Conservation (phyloP, 2,113 vertebrate genomes). For the Uropsilus gracilis region DNA sequence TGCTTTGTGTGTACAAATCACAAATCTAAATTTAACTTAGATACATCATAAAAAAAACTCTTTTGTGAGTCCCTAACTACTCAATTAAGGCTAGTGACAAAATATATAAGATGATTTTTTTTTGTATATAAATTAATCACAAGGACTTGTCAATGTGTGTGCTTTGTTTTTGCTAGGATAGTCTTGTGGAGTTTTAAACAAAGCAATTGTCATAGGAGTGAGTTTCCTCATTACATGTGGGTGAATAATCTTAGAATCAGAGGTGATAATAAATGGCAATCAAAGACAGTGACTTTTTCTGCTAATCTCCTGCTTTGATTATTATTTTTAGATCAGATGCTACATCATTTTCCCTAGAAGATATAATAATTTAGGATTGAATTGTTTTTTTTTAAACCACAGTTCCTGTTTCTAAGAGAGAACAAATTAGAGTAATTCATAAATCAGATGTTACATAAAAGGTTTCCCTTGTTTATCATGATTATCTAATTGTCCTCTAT, state of each 20-base stretch:
- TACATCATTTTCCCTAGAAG: background rate
- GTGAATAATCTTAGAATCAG: no score
- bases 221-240: slow-evolving; percentile 17
- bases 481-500: background rate
- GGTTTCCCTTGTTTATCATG: background rate
- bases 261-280: background rate
- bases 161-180: background rate
- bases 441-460: background rate
- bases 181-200: background rate
- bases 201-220: background rate
- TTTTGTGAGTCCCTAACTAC: background rate
- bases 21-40: background rate
- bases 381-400: background rate
- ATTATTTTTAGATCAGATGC: slow-evolving; percentile 27
- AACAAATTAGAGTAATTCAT: background rate
- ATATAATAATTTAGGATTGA: background rate
- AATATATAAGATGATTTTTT: slow-evolving; percentile 38
- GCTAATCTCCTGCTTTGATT: slow-evolving; percentile 23
- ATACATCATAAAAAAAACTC: background rate
- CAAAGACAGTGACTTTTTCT: background rate
- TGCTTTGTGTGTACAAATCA: background rate
- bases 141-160: background rate
- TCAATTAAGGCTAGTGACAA: background rate
- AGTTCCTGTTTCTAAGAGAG: background rate
- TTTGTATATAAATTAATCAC: background rate